Base-by-base conservation (phyloP, 2,888 invertebrate species). In the Peribatodes rhomboidaria region DNA sequence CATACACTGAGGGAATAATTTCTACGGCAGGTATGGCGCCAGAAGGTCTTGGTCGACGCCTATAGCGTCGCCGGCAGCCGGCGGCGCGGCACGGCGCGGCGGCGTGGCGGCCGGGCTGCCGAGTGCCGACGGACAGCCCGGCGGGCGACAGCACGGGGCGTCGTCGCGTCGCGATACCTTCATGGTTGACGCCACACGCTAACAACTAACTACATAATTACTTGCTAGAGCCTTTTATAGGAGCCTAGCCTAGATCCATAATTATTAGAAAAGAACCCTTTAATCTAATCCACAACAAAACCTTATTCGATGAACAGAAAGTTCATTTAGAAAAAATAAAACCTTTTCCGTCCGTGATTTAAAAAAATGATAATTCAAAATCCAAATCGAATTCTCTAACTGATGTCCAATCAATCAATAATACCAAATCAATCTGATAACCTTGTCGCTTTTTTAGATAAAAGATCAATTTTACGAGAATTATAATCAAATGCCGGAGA, bases 401-500 rank as follows among this genome's bases (percentile, higher is more conserved):
- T 61, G 52, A 58, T 42, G 65, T 62, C n/a, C n/a, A n/a, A n/a
- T n/a, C n/a, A 67, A 39, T 41, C 64, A 59, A 44, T 42, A 14
- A 20, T 27, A n/a, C n/a, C 61, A 8, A 46, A 22, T n/a, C 6
- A 4, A 6, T 16, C 8, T 14, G 13, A 14, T 13, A 50, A 16
- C 67, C 60, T 56, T 55, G 60, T 37, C 46, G 11, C 10, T 16
- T 31, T 64, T 67, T 22, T 42, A 10, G 52, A 49, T 31, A 33
- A 33, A 22, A 27, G 11, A 35, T 33, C 31, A 77, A 64, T 31
- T 27, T 4, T 4, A 16, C 72, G 14, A 8, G 11, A 33, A 33
- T 11, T 13, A 33, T 18, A 10, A 10, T 18, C 16, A 50, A 35
- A 50, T 91, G 91, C 84, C 87, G 1, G 90, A 90, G n/a, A 55